Percentiles rank a stretch among this genome's conserved stretches.
phyloP scores from a whole-genome alignment of 2,888 invertebrate species.

The Altica lythri region DNA sequence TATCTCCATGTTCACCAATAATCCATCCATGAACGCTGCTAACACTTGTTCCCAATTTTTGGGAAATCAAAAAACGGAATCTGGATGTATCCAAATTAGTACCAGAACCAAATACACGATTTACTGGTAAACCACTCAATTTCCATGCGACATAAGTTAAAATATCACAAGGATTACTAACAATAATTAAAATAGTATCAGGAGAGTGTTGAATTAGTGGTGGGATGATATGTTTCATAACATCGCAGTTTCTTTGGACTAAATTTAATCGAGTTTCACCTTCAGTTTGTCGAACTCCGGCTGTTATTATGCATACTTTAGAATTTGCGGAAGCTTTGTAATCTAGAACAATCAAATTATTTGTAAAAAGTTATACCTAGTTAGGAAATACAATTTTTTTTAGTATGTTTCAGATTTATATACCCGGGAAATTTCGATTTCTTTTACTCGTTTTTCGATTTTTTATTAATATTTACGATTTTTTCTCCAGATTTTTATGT shows the following conservation, averaged over 20 bases:
- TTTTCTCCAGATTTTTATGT: no score
- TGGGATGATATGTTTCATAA: conserved; percentile 85
- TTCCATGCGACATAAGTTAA: conserved; percentile 96
- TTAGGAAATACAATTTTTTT: no score
- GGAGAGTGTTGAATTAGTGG: conserved; percentile 82
- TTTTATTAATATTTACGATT: no score
- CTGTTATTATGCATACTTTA: conserved; percentile 85
- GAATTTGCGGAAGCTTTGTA: conserved; percentile 79
- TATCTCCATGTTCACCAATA: conserved; percentile 92
- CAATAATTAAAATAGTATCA: conserved; percentile 81
- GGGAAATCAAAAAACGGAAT: conserved; percentile 86
- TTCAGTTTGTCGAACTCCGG: conserved; percentile 90
- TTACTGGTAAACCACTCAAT: conserved; percentile 84
- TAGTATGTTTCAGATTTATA: no score
- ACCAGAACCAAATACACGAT: conserved; percentile 87
- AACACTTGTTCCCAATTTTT: conserved; percentile 79
- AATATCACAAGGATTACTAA: conserved; percentile 92
- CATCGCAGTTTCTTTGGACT: conserved; percentile 88
- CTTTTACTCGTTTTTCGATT: no score
- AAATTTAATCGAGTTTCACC: conserved; percentile 86
- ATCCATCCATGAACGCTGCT: conserved; percentile 90
- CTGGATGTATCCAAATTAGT: conserved; percentile 92
- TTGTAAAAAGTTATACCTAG: no score
- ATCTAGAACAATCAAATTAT: conserved; percentile 59
- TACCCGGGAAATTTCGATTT: no score